Base-by-base conservation (phyloP, 1,140 invertebrate genomes). In the Venturia canescens region DNA sequence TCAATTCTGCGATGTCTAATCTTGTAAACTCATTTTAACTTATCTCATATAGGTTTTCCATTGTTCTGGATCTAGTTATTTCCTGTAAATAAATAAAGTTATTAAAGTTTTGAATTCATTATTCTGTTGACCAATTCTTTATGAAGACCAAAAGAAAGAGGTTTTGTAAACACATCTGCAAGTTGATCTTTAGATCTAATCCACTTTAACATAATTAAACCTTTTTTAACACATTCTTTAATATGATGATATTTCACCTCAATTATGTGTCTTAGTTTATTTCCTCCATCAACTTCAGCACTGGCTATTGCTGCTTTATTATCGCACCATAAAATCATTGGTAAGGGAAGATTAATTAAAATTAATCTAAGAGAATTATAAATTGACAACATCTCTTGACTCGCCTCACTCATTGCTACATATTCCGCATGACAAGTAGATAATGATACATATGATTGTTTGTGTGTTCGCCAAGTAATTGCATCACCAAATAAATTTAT, bases 161-260 rank as follows among this genome's bases (percentile, higher is more conserved):
- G 72, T 75, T 50, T 75, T 26, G 72, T 75, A 9, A 75, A 23
- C 7, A 75, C 34, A 53, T 75, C 72, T 29, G 72, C 72, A 3
- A 75, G 5, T 11, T 75, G 72, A 13, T 75, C 72, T 26, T 50
- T 75, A 3, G 72, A 75, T 18, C 27, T 18, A n/a, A 75, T 75
- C 72, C 72, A 75, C 13, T 53, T 53, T 21, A 75, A 23, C 26
- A n/a, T 18, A 9, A 75, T n/a, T n/a, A 75, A 75, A 9, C 53
- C 53, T 48, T 44, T 18, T 60, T 53, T 11, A 60, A n/a, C n/a
- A n/a, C n/a, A n/a, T n/a, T n/a, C n/a, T n/a, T n/a, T n/a, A n/a
- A n/a, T n/a, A n/a, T n/a, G 48, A 31, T 44, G n/a, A n/a, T n/a
- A n/a, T n/a, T n/a, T n/a, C n/a, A n/a, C n/a, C n/a, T n/a, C n/a